phyloP scores from a whole-genome alignment of 2,113 vertebrate genomes.

The Machaerirhynchus nigripectus region DNA sequence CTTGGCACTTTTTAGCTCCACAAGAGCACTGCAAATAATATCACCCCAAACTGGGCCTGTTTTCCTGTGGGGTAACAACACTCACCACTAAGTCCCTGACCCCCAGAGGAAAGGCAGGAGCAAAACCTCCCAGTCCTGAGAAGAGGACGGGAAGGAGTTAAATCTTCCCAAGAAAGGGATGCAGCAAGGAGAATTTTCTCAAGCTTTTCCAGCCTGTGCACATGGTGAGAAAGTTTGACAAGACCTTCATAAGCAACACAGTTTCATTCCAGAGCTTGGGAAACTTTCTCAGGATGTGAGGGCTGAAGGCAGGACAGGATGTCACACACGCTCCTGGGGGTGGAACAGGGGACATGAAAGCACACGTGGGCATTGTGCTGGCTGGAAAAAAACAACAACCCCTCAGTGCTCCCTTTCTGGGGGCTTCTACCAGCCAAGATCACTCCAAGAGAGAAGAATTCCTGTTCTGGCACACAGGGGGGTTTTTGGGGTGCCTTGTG shows the following conservation, averaged over 20 bases:
- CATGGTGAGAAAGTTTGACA: constrained; percentile 38
- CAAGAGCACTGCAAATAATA: background rate
- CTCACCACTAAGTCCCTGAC: background rate
- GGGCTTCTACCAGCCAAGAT: background rate
- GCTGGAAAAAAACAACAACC: background rate
- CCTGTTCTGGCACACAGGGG: background rate
- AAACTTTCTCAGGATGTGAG: background rate
- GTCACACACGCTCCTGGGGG: background rate
- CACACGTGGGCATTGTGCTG: background rate
- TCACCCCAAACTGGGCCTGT: background rate
- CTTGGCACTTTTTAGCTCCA: background rate
- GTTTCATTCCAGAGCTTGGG: constrained; percentile 37
- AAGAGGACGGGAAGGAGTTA: background rate
- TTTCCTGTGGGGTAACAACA: background rate
- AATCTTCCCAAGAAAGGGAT: background rate
- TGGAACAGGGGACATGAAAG: background rate
- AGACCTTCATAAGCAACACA: background rate
- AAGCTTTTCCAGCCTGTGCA: background rate
- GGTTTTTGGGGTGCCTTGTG: background rate
- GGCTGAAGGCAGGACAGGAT: constrained; percentile 37
- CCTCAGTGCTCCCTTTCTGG: background rate
- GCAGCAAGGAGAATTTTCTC: constrained; percentile 44
- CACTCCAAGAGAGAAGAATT: background rate
- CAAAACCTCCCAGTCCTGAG: background rate
- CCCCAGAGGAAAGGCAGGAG: background rate